These are phyloP conservation scores for Zaprionus obscuricornis DNA, from an alignment of 2,888 invertebrate species.

Conservation along the genomic window DNA sequence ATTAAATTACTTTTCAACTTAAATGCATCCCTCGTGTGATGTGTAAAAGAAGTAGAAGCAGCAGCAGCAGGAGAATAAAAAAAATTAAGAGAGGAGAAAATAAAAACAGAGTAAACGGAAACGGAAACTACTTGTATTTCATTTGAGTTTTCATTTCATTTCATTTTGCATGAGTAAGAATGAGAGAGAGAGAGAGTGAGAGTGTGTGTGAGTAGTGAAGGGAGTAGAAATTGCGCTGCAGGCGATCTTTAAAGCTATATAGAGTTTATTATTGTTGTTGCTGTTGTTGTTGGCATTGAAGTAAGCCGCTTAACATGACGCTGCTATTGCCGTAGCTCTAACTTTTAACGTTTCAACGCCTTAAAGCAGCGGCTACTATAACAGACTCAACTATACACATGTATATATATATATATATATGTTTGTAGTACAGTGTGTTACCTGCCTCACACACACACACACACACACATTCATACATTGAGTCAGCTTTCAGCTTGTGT, in stretches of 20 bases:
- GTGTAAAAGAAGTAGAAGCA: too few relatives aligned
- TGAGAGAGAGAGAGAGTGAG: slow-evolving; percentile 13
- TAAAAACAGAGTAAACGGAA: too few relatives aligned
- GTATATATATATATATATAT: too few relatives aligned
- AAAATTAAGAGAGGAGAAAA: too few relatives aligned
- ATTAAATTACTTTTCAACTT: slow-evolving; percentile 41
- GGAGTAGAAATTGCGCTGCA: slow-evolving; percentile 16
- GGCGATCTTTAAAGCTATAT: slow-evolving; percentile 41
- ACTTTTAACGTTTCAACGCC: slow-evolving; percentile 71
- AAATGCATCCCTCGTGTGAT: too few relatives aligned
- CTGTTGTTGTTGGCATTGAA: slow-evolving; percentile 29
- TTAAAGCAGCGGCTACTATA: slow-evolving; percentile 37
- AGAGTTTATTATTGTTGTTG: slow-evolving; percentile 19
- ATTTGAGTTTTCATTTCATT: slow-evolving; percentile 62
- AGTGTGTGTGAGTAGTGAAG: not conserved
- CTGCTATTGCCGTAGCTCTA: slow-evolving; percentile 62
- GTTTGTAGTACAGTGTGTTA: too few relatives aligned
- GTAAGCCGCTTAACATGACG: slow-evolving; percentile 66
- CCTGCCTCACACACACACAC: too few relatives aligned
- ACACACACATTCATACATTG: too few relatives aligned
- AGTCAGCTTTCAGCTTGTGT: slow-evolving; percentile 25
- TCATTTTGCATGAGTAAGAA: slow-evolving; percentile 38
- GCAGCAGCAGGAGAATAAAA: too few relatives aligned
- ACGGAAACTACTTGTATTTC: too few relatives aligned
- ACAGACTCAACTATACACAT: too few relatives aligned